These are phyloP conservation scores for Acanthosoma haemorrhoidale DNA, from an alignment of 2,888 invertebrate species.

Conservation along the genomic window DNA sequence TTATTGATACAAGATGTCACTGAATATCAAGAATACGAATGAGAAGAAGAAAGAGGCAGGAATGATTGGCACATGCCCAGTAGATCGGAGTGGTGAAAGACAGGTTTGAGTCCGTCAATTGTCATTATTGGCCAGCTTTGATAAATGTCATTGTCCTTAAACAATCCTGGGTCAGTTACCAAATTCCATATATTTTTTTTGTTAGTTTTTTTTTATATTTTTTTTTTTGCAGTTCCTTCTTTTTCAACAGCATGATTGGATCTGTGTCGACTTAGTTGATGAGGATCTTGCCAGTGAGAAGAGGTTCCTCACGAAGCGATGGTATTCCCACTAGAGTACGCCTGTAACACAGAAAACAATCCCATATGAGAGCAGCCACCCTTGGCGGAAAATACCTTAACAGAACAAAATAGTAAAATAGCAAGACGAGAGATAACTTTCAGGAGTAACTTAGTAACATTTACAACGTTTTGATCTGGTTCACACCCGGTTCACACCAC, in stretches of 20 bases:
- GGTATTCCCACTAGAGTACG: conserved; percentile 35
- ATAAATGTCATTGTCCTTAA: not conserved
- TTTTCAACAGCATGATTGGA: not conserved
- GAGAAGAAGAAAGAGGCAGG: too few species aligned
- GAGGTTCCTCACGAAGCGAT: conserved; percentile 34
- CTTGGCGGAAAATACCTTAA: too few species aligned
- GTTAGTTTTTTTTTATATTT: not conserved
- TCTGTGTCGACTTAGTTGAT: conserved; percentile 29
- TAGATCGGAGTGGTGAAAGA: not conserved
- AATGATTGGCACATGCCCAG: not conserved
- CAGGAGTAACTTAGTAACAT: too few species aligned
- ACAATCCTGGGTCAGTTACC: not conserved
- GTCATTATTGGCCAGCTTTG: not conserved
- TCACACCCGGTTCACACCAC: too few species aligned
- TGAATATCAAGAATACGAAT: too few species aligned
- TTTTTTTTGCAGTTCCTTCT: not conserved
- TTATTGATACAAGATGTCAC: too few species aligned
- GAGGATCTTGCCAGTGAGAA: conserved; percentile 36
- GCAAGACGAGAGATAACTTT: too few species aligned
- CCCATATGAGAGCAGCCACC: not conserved
- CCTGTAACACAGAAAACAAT: conserved; percentile 25
- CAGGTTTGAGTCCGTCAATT: not conserved
- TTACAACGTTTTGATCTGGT: too few species aligned
- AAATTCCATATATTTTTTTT: not conserved
- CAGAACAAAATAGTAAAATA: too few species aligned